These are phyloP conservation scores for Chinchilla lanigera DNA, from an alignment of 2,113 vertebrate genomes.

Conservation along the genomic window DNA sequence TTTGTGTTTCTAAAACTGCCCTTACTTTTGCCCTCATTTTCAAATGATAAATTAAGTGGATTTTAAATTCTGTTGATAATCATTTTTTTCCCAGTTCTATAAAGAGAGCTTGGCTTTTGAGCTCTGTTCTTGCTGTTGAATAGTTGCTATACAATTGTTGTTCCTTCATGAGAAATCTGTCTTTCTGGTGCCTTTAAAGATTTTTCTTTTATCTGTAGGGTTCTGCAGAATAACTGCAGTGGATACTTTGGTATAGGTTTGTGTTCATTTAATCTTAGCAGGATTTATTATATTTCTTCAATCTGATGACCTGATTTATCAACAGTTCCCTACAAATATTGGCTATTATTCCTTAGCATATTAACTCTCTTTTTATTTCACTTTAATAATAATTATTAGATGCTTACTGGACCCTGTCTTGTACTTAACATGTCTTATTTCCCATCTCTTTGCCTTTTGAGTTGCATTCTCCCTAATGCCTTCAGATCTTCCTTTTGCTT, in stretches of 20 bases:
- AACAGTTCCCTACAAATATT: not conserved
- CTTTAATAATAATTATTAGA: not conserved
- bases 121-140: not conserved
- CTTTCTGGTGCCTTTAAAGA: not conserved
- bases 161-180: not conserved
- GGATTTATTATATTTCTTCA: not conserved
- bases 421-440: not conserved
- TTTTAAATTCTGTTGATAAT: not conserved
- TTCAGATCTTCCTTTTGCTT: not conserved
- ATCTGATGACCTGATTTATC: not conserved
- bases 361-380: not conserved
- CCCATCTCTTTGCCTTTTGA: not conserved
- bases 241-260: not conserved
- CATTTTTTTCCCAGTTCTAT: not conserved
- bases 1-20: not conserved
- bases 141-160: not conserved
- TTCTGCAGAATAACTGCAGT: not conserved
- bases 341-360: not conserved
- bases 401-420: not conserved
- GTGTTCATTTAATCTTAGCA: not conserved
- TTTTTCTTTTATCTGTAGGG: not conserved
- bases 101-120: not conserved
- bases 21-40: not conserved
- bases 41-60: not conserved
- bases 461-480: not conserved